Percentiles rank a stretch among this genome's conserved stretches.
Evolutionary conservation across 2,888 invertebrate species (phyloP).

Genomic region (Tineola bisselliella): DNA sequence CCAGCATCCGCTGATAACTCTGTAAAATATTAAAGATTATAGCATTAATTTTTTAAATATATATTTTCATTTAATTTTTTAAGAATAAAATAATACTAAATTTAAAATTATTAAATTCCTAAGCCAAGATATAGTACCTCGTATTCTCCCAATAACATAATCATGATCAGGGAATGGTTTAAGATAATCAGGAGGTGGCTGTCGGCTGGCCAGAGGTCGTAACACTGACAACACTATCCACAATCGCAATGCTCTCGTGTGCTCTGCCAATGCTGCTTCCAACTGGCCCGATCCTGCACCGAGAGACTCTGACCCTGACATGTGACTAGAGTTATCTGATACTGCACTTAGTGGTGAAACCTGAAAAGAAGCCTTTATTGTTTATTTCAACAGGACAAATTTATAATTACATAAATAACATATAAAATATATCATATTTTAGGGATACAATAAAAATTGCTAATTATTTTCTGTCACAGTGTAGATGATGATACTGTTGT

Average conservation of each 20-base stretch:
- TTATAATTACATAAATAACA: no score
- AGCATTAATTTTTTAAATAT: no score
- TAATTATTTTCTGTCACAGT: no score
- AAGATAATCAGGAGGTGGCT: background rate
- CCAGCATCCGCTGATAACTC: background rate
- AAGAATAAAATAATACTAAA: no score
- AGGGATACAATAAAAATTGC: no score
- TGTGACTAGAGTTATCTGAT: background rate
- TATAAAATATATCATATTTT: no score
- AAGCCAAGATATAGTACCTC: background rate
- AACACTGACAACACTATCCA: background rate
- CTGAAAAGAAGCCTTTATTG: no score
- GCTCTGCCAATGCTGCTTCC: background rate
- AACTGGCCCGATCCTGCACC: background rate
- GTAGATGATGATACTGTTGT: no score
- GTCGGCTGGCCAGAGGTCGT: background rate
- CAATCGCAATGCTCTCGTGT: background rate
- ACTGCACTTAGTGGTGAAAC: background rate
- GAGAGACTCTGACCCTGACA: background rate
- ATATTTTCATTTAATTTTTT: no score
- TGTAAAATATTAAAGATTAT: background rate
- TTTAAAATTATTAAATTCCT: no score
- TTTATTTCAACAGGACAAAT: no score
- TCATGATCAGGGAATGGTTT: slow-evolving; percentile 3
- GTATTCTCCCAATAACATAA: background rate